Base-by-base conservation (phyloP, 1,140 invertebrate species). In the Andrena cerasifolii region DNA sequence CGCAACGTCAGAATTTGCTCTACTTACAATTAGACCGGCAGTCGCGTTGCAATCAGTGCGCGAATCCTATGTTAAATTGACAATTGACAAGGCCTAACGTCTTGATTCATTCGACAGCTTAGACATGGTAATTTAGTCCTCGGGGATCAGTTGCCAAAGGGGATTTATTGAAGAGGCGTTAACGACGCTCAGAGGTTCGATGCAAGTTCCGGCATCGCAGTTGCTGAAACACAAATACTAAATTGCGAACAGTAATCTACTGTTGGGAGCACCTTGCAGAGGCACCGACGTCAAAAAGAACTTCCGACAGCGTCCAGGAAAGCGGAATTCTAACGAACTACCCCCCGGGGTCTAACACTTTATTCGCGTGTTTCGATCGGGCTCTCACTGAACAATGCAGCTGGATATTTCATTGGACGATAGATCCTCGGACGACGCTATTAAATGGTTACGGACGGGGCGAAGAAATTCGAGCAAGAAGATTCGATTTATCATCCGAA, bases 401-500 rank as follows among this genome's bases (percentile, higher is more conserved):
- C n/a, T n/a, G n/a, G n/a, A n/a, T n/a, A n/a, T n/a, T n/a, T n/a
- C n/a, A n/a, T n/a, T n/a, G n/a, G n/a, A n/a, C n/a, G n/a, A n/a
- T n/a, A n/a, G n/a, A n/a, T n/a, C n/a, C n/a, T n/a, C n/a, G n/a
- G n/a, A n/a, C n/a, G n/a, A n/a, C n/a, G n/a, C n/a, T n/a, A n/a
- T n/a, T n/a, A n/a, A n/a, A n/a, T n/a, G n/a, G n/a, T n/a, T n/a
- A n/a, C n/a, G n/a, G n/a, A n/a, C n/a, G n/a, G n/a, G n/a, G n/a
- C n/a, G n/a, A n/a, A n/a, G n/a, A n/a, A n/a, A n/a, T n/a, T n/a
- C n/a, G n/a, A n/a, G 28, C 12, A 45, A 61, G 62, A 31, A 43
- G 47, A 12, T 26, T 36, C 65, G 63, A 75, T 75, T 75, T 45
- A 36, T 67, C 62, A 33, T 67, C 33, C 1, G 18, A 8, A 43